phyloP scores from a whole-genome alignment of 2,888 invertebrate species.

The Sussaba pulchella region DNA sequence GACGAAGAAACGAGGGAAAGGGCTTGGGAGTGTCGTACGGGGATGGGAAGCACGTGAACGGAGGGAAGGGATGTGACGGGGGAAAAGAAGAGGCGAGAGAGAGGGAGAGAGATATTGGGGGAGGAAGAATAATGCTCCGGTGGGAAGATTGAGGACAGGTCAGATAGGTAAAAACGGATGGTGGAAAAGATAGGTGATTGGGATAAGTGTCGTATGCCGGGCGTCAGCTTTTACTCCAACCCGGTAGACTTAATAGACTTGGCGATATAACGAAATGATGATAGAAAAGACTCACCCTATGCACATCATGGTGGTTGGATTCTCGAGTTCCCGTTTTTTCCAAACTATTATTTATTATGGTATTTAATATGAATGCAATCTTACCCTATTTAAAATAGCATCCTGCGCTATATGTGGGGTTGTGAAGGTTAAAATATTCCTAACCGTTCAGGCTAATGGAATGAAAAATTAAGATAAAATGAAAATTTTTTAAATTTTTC shows the following conservation, averaged over 20 bases:
- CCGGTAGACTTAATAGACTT: slow-evolving; percentile 6
- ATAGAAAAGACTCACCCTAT: slow-evolving; percentile 19
- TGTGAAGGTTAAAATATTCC: too few species aligned
- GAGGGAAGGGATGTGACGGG: slow-evolving; percentile 12
- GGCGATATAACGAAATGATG: background rate
- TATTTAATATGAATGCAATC: too few species aligned
- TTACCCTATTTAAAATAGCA: too few species aligned
- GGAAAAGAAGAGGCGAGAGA: too few species aligned
- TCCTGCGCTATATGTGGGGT: too few species aligned
- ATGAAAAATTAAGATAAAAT: too few species aligned
- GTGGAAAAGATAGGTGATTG: slow-evolving; percentile 52
- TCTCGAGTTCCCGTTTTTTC: slow-evolving; percentile 25
- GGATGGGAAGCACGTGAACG: background rate
- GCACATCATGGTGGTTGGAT: slow-evolving; percentile 18
- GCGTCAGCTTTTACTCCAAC: background rate
- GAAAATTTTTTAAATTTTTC: background rate
- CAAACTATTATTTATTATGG: slow-evolving; percentile 8
- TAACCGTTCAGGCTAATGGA: too few species aligned
- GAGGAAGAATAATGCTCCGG: slow-evolving; percentile 1
- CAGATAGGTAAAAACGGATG: slow-evolving; percentile 46
- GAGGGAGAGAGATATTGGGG: background rate
- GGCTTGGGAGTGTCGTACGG: background rate
- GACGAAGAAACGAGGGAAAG: background rate
- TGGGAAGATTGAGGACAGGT: slow-evolving; percentile 6
- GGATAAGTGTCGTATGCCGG: slow-evolving; percentile 29